Evolutionary conservation across 2,888 invertebrate genomes (phyloP), one percentile per base, ranked within the genome.

Genomic region (Aplocera efformata): DNA sequence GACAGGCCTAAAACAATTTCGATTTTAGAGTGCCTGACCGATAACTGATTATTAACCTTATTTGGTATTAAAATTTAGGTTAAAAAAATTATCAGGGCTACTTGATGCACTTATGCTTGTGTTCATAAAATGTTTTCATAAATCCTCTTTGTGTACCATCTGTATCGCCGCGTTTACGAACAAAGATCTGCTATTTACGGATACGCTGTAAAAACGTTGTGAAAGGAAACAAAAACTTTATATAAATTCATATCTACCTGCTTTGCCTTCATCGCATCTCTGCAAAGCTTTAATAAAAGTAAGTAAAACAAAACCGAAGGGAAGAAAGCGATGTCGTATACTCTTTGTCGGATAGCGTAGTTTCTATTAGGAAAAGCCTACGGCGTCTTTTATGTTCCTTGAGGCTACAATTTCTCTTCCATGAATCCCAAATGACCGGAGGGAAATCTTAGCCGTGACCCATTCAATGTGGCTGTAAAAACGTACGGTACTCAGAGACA

Each of bases 401-500:
- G 67, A 78, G 83, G 88, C 85, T 77, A 84, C 85, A 84, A 84
- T 82, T 82, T 63, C 78, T 79, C 72, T 81, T 73, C 84, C 85
- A 88, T 88, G 88, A 86, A 88, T 88, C 79, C 74, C 83, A 86
- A 86, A 88, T 88, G 86, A 82, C 88, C 88, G 79, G 77, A 84
- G 88, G 88, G 88, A 88, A 86, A 88, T 86, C 86, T 86, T 84
- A 86, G 76, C 84, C 83, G 74, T 84, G 85, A 86, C 85, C 85
- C 70, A 81, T 86, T 88, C 88, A 86, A 76, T 58, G 66, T 56
- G 60, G 62, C 53, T 66, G 69, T 73, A 72, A 77, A 21, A 74
- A 68, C 57, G 61, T 64, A 68, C 59, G 60, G 59, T 55, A 50
- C 48, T 42, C 51, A 51, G 46, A 56, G 53, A 45, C 56, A 54